These are phyloP conservation scores for Zaprionus capensis DNA, from an alignment of 1,140 invertebrate genomes.

Conservation along the genomic window DNA sequence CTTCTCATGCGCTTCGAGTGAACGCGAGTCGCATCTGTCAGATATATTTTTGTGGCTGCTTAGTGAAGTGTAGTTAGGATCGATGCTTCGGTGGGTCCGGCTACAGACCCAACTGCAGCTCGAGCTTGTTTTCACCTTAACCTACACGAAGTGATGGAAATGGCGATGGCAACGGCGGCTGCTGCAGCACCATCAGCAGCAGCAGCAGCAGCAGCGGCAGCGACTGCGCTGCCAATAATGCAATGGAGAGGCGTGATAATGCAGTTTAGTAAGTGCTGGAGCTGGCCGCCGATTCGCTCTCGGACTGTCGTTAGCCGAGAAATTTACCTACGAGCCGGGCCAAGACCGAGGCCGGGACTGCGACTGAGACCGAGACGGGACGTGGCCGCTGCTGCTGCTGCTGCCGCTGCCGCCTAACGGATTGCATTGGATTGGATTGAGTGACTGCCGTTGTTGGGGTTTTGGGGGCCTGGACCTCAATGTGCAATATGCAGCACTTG, in stretches of 20 bases:
- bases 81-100: conserved; percentile 54
- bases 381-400: conserved; percentile 61
- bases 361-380: conserved; percentile 33
- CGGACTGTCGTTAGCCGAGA: conserved; percentile 31
- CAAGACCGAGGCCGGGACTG: not conserved
- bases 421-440: conserved; percentile 61
- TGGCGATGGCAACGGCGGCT: conserved; percentile 27
- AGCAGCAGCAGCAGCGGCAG: conserved; percentile 12
- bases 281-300: conserved; percentile 44
- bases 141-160: conserved; percentile 52
- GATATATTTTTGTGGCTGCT: conserved; percentile 79
- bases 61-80: conserved; percentile 80
- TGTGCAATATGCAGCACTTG: conserved; percentile 81
- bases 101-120: conserved; percentile 29
- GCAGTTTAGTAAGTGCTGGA: conserved; percentile 78
- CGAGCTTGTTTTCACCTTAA: conserved; percentile 77
- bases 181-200: conserved; percentile 5
- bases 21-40: conserved; percentile 76
- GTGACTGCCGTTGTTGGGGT: conserved; percentile 66
- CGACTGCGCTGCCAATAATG: conserved; percentile 73
- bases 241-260: conserved; percentile 81
- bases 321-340: conserved; percentile 44
- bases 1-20: conserved; percentile 48
- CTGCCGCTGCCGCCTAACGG: conserved; percentile 66
- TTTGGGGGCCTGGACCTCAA: conserved; percentile 32